Conservation (phyloP, 2,888 invertebrate species). For the Monoplex corrugatus region DNA sequence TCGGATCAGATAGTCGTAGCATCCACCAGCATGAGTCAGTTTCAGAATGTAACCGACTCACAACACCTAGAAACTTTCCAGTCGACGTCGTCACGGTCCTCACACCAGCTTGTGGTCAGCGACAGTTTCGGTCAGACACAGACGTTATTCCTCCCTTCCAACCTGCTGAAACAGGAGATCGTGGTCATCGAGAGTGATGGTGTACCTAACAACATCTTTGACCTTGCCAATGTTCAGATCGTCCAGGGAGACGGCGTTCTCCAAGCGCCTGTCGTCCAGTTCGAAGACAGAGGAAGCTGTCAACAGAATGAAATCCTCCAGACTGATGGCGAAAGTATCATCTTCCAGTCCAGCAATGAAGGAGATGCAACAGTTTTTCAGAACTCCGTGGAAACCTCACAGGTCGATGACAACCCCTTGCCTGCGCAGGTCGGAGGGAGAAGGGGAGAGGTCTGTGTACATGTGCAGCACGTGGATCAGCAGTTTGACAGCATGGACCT, state of each 20-base stretch:
- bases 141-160: conserved; percentile 24
- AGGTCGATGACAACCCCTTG: neutral
- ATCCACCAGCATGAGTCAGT: neutral
- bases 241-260: neutral
- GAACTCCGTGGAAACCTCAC: neutral
- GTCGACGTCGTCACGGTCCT: neutral
- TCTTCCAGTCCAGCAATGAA: neutral
- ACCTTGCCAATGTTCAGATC: conserved; percentile 39
- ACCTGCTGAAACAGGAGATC: conserved; percentile 21
- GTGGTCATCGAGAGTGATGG: conserved; percentile 30
- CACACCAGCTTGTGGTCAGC: neutral
- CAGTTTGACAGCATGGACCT: conserved; percentile 15
- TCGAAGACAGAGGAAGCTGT: neutral
- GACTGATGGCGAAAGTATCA: neutral
- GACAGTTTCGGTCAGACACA: conserved; percentile 21
- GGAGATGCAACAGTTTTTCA: neutral
- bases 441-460: neutral
- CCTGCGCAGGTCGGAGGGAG: neutral
- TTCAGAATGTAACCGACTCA: neutral
- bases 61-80: neutral
- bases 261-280: neutral
- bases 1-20: neutral
- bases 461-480: conserved; percentile 43
- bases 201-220: neutral
- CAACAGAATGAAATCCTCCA: neutral